Evolutionary conservation across 2,888 invertebrate species (phyloP).

Genomic region (Sphecodes monilicornis): DNA sequence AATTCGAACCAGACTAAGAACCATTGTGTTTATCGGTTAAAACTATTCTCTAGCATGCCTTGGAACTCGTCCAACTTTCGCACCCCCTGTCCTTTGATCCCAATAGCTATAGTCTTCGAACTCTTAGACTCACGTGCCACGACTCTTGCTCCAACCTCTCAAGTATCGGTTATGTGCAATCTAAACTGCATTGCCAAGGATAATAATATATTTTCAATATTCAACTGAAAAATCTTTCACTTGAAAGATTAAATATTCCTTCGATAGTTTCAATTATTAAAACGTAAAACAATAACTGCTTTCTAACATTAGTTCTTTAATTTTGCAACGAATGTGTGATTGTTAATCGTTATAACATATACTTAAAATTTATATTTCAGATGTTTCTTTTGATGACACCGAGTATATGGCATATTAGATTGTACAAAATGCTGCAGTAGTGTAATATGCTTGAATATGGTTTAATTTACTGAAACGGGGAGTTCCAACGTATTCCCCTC

Average conservation of each 20-base stretch:
- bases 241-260: not conserved
- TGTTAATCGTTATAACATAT: not conserved
- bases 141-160: slow-evolving; percentile 18
- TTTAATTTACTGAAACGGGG: too few species aligned
- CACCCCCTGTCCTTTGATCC: slow-evolving; percentile 39
- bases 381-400: not conserved
- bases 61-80: slow-evolving; percentile 67
- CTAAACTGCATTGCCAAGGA: slow-evolving; percentile 7
- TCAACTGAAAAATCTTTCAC: not conserved
- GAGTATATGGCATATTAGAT: too few species aligned
- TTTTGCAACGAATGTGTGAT: too few species aligned
- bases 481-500: too few species aligned
- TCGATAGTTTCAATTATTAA: not conserved
- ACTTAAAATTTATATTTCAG: not conserved
- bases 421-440: too few species aligned
- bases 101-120: slow-evolving; percentile 35
- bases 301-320: too few species aligned
- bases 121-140: slow-evolving; percentile 35
- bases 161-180: slow-evolving; percentile 13
- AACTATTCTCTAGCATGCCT: slow-evolving; percentile 66
- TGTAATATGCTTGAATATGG: too few species aligned
- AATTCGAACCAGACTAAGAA: not conserved
- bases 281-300: not conserved
- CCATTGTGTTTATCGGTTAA: slow-evolving; percentile 42
- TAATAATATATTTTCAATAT: not conserved